These are phyloP conservation scores for Lycopodina hypogea DNA, from an alignment of 37 sponge, comb jelly and placozoan species.

Conservation along the genomic window DNA sequence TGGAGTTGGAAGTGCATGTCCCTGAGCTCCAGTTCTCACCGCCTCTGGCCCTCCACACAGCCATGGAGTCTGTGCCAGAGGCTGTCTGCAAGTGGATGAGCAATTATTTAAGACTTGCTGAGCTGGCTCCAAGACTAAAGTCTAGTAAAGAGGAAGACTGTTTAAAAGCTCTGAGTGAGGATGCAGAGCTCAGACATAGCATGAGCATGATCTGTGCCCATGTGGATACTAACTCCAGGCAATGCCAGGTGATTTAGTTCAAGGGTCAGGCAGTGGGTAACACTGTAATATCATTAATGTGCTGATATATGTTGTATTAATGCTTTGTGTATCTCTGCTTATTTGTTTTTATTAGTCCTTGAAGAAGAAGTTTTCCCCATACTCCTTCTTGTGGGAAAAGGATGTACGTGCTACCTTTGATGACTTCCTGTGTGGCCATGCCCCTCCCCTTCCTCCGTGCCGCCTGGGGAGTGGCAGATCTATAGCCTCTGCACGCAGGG, in stretches of 20 bases:
- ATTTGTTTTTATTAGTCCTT: constrained; percentile 25
- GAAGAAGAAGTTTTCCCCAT: constrained; percentile 54
- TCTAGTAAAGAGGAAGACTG: background rate
- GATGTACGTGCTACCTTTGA: constrained; percentile 66
- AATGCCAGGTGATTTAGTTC: constrained; percentile 44
- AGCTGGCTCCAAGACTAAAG: constrained; percentile 15
- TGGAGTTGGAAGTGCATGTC: constrained; percentile 58
- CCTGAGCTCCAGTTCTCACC: constrained; percentile 58
- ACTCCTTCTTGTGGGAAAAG: constrained; percentile 77
- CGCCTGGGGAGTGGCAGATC: constrained; percentile 69
- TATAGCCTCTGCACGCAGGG: constrained; percentile 34
- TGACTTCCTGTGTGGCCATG: constrained; percentile 63
- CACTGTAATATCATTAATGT: background rate
- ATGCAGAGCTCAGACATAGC: constrained; percentile 31
- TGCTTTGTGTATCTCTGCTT: too few relatives aligned
- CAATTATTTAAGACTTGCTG: constrained; percentile 14
- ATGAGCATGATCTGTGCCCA: constrained; percentile 58
- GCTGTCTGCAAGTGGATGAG: constrained; percentile 42
- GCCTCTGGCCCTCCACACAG: constrained; percentile 38
- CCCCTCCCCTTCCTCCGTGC: constrained; percentile 43
- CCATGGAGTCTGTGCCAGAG: constrained; percentile 59
- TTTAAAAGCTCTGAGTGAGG: constrained; percentile 14
- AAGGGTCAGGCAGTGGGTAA: background rate
- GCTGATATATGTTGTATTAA: too few relatives aligned
- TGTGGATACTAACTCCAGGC: constrained; percentile 65